phyloP scores from a whole-genome alignment of 2,888 invertebrate genomes.

The Xestia xanthographa region DNA sequence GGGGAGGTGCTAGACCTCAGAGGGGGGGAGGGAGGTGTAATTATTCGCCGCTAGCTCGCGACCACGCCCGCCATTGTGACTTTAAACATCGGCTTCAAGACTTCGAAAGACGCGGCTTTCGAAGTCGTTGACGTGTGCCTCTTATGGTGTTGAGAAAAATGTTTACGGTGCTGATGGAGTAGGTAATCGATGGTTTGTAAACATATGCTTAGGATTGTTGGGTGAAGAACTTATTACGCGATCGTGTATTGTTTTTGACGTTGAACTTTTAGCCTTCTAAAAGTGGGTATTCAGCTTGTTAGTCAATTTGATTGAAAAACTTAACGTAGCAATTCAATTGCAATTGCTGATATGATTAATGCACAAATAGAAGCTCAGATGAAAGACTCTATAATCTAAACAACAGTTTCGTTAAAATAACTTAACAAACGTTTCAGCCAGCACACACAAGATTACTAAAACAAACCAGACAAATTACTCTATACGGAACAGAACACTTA shows the following conservation, averaged over 20 bases:
- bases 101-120: constrained; percentile 62
- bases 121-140: constrained; percentile 69
- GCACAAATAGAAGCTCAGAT: background rate
- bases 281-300: background rate
- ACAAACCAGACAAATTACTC: constrained; percentile 47
- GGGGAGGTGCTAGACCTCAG: constrained; percentile 68
- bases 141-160: constrained; percentile 54
- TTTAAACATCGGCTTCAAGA: constrained; percentile 82
- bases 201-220: constrained; percentile 35
- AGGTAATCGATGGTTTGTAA: constrained; percentile 38
- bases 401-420: constrained; percentile 13
- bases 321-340: background rate
- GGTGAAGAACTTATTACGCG: background rate
- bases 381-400: constrained; percentile 27
- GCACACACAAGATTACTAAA: constrained; percentile 26
- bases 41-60: constrained; percentile 86
- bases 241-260: background rate
- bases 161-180: constrained; percentile 32
- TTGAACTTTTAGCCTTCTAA: background rate
- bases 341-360: constrained; percentile 2
- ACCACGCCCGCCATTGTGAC: constrained; percentile 88
- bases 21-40: constrained; percentile 78
- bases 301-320: background rate
- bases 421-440: constrained; percentile 22
- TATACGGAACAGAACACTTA: constrained; percentile 57